phyloP scores from a whole-genome alignment of 2,888 invertebrate genomes.

The Drosophila kokeensis region DNA sequence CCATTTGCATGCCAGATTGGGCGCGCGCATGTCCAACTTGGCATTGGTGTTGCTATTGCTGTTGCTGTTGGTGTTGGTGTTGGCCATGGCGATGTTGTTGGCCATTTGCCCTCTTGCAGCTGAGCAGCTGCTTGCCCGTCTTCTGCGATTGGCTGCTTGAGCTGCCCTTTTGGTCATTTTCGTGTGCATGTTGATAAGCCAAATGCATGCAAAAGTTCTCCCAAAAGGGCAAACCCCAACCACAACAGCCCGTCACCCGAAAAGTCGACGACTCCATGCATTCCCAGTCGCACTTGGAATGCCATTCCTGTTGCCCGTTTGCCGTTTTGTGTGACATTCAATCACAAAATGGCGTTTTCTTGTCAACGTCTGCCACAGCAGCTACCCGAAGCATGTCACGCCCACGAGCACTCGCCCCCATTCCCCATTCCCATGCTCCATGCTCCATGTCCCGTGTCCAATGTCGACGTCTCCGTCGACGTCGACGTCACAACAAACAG shows the following conservation, averaged over 20 bases:
- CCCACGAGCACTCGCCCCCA: slow-evolving; percentile 58
- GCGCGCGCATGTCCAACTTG: slow-evolving; percentile 76
- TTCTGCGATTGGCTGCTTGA: slow-evolving; percentile 71
- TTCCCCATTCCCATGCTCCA: slow-evolving; percentile 11
- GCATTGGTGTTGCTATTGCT: slow-evolving; percentile 39
- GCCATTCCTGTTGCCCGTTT: slow-evolving; percentile 26
- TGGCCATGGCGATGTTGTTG: slow-evolving; percentile 53
- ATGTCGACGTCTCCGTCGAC: slow-evolving; percentile 19
- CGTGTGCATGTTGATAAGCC: slow-evolving; percentile 76
- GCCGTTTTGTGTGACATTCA: slow-evolving; percentile 80
- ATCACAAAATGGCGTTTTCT: slow-evolving; percentile 83
- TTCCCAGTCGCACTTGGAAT: slow-evolving; percentile 38
- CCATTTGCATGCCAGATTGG: slow-evolving; percentile 80
- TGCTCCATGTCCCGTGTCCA: slow-evolving; percentile 13
- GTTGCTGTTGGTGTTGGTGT: slow-evolving; percentile 32
- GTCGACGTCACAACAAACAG: slow-evolving; percentile 63
- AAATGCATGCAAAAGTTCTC: slow-evolving; percentile 69
- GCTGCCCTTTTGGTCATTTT: slow-evolving; percentile 64
- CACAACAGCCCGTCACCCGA: slow-evolving; percentile 25
- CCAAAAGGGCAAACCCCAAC: slow-evolving; percentile 38
- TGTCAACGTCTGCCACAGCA: slow-evolving; percentile 81
- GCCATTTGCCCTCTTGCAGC: slow-evolving; percentile 63
- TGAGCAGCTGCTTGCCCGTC: slow-evolving; percentile 50
- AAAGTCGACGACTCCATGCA: slow-evolving; percentile 17
- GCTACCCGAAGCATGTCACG: slow-evolving; percentile 63